Conservation (phyloP, 2,888 invertebrate genomes). For the Auanema freiburgensis region DNA sequence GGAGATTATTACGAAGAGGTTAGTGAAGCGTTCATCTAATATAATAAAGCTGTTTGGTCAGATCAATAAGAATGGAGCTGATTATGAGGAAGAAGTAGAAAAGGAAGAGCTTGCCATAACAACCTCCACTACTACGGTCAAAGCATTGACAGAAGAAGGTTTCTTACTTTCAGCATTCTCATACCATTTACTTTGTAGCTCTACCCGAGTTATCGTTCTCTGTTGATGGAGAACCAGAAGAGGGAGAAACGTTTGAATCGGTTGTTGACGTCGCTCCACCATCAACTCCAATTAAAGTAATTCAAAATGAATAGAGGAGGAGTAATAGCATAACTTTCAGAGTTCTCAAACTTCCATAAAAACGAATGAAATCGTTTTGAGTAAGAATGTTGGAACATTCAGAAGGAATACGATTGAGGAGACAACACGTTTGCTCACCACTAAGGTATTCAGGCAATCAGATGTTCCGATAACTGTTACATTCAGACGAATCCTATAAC, state of each 20-base stretch:
- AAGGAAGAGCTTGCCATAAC: not conserved
- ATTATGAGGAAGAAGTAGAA: no score
- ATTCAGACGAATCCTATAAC: slow-evolving; percentile 20
- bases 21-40: slow-evolving; percentile 3
- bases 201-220: slow-evolving; percentile 29
- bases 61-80: not conserved
- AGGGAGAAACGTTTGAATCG: slow-evolving; percentile 14
- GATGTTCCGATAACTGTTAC: no score
- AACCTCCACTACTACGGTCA: slow-evolving; percentile 19
- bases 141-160: slow-evolving; percentile 6
- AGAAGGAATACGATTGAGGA: not conserved
- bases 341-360: slow-evolving; percentile 1
- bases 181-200: not conserved
- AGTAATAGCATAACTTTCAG: no score
- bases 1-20: slow-evolving; percentile 55
- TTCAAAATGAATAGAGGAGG: no score
- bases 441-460: not conserved
- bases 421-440: not conserved
- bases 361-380: not conserved
- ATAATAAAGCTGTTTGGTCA: no score
- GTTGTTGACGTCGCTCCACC: slow-evolving; percentile 16
- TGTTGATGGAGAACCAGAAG: slow-evolving; percentile 19
- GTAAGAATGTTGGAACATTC: not conserved
- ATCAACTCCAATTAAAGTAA: not conserved
- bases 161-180: slow-evolving; percentile 2